These are phyloP conservation scores for Sinosuthora webbiana DNA, from an alignment of 2,113 vertebrate species.

Conservation along the genomic window DNA sequence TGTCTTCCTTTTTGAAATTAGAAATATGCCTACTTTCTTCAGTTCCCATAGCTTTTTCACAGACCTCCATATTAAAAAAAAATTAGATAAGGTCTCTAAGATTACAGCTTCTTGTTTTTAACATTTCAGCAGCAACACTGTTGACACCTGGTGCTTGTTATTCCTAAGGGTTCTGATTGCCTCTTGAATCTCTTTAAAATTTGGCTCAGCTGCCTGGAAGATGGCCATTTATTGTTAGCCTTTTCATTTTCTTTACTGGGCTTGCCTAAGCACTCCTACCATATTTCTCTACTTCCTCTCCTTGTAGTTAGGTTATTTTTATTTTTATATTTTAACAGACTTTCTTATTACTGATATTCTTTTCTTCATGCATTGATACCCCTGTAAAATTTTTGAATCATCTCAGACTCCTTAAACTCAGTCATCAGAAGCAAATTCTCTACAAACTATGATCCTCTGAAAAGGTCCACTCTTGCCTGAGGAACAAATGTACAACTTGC, in stretches of 20 bases:
- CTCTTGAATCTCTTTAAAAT: slow-evolving; percentile 32
- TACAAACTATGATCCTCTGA: background rate
- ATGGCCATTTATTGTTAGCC: slow-evolving; percentile 29
- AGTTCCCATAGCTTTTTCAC: background rate
- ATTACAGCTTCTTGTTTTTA: slow-evolving; percentile 1
- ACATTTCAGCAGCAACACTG: background rate
- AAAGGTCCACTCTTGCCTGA: background rate
- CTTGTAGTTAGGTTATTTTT: background rate
- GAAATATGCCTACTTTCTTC: background rate
- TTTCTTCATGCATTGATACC: background rate
- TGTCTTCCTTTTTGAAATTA: background rate
- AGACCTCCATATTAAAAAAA: background rate
- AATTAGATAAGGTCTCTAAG: background rate
- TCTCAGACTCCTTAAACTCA: background rate
- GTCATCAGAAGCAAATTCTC: background rate
- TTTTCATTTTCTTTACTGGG: background rate
- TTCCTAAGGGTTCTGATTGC: slow-evolving; percentile 19
- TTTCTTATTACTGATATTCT: background rate
- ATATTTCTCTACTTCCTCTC: background rate
- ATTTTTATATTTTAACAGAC: background rate
- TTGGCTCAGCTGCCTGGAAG: slow-evolving; percentile 25
- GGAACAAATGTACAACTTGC: background rate
- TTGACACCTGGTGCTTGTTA: slow-evolving; percentile 40
- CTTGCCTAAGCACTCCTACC: background rate
- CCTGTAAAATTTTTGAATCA: background rate